Base-by-base conservation (phyloP, 2,888 invertebrate genomes). In the Drosophila colorata region DNA sequence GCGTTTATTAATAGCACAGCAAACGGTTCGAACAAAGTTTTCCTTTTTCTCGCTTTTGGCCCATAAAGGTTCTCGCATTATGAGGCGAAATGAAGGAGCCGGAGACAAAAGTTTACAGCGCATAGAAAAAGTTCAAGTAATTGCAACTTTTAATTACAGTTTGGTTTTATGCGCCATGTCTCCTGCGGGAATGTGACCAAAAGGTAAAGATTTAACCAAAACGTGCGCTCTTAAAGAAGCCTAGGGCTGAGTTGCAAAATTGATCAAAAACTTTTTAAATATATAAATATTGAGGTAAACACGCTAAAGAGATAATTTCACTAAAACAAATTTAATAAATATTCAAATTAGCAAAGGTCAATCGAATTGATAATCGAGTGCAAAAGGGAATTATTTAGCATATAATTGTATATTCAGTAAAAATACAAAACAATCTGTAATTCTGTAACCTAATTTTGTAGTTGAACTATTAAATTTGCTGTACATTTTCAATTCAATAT, bases 71-170 rank as follows among this genome's bases (percentile, higher is more conserved):
- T 14, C 56, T 20, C 35, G 74, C 61, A 56, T 73, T 69, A 78
- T 74, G 75, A 60, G 53, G 40, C 57, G 55, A 49, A 33, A 53
- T 58, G 67, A 51, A 20, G 56, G 49, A 59, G 74, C 53, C 46
- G 66, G 60, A 87, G 79, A 69, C 75, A 78, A 82, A 82, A 82
- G 82, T 87, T 87, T 87, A 85, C 53, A 78, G 74, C 79, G 65
- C 63, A 78, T 78, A 70, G 79, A 79, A 79, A 78, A 79, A 77
- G 75, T 79, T 74, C 37, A 63, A 74, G 70, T 76, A 79, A 83
- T 88, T 82, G 77, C 68, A 72, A 72, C 69, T 88, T 84, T 84
- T 84, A 84, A 88, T 84, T 84, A 88, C 74, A 84, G 61, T 83
- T 86, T 68, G 66, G 69, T 65, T 68, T 66, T 65, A 73, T 80